Conservation (phyloP, 2,113 vertebrate species). For the Puffinus mauretanicus region DNA sequence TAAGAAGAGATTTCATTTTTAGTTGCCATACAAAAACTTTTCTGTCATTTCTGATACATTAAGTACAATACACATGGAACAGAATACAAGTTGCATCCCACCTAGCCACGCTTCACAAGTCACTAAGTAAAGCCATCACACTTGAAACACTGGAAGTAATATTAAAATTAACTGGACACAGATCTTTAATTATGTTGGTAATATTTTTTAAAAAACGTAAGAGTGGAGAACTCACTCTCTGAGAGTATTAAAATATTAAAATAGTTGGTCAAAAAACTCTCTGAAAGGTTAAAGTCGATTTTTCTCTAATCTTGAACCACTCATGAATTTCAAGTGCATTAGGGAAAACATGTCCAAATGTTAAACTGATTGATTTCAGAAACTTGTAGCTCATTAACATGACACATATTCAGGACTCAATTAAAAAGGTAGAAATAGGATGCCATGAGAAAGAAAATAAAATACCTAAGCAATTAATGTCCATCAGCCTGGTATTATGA, state of each 20-base stretch:
- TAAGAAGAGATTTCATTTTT: not conserved
- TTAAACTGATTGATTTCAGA: not conserved
- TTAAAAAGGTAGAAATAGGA: not conserved
- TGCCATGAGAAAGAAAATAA: not conserved
- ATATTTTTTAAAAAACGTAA: not conserved
- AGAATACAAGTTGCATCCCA: not conserved
- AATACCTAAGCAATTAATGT: not conserved
- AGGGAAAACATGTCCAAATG: not conserved
- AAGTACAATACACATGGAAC: not conserved
- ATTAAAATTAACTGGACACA: not conserved
- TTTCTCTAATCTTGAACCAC: not conserved
- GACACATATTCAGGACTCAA: not conserved
- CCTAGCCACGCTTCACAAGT: not conserved
- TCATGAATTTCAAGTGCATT: not conserved
- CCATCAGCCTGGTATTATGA: not conserved
- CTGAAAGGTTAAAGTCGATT: not conserved
- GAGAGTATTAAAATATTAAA: not conserved
- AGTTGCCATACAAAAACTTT: not conserved
- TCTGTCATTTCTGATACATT: not conserved
- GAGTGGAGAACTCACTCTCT: not conserved
- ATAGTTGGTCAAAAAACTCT: not conserved
- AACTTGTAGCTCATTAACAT: not conserved
- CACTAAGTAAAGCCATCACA: not conserved
- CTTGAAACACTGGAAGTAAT: not conserved
- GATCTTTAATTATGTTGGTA: not conserved